Evolutionary conservation across 2,113 vertebrate species (phyloP), one percentile per base, ranked within the genome.

Genomic region (Osmerus eperlanus): DNA sequence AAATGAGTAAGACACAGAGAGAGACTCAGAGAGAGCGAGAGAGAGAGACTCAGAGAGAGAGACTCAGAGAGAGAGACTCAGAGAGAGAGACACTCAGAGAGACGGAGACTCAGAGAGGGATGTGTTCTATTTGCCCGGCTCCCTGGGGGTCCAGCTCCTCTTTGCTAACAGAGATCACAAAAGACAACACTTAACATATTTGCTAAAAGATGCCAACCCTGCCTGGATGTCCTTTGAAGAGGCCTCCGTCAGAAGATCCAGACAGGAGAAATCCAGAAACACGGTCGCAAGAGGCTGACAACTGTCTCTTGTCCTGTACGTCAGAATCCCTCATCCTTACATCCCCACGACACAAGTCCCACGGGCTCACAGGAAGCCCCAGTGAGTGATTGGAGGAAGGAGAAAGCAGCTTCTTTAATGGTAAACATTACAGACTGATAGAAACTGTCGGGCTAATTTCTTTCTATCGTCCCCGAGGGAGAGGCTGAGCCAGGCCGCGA

Each of bases 161-260:
- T 95, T 93, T 65, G 94, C 92, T 92, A 95, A 94, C 93, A 56
- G 16, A 93, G 93, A 92, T 91, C 95, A 97, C 94, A 96, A 96
- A 97, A 97, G 94, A 97, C 94, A 97, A 97, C 95, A 96, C 95
- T 98, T 96, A 97, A 95, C 95, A 95, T 96, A 96, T 98, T 96
- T 96, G 95, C 95, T 96, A 94, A 95, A 96, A 96, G 95, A 96
- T 96, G 95, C 96, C 95, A 96, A 96, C 94, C 94, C 94, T 91
- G 94, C 93, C 93, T 95, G 94, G 93, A 93, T 95, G 93, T 93
- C 90, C 93, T 96, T 95, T 95, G 95, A 95, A 94, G 94, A 91
- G 93, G 93, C 91, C 92, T 94, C 94, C 95, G 94, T 94, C 92
- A 94, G 93, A 93, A 93, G 92, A 92, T 85, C 90, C 73, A 93